Conservation (phyloP, 2,797 vertebrate species). For the Coendou prehensilis region DNA sequence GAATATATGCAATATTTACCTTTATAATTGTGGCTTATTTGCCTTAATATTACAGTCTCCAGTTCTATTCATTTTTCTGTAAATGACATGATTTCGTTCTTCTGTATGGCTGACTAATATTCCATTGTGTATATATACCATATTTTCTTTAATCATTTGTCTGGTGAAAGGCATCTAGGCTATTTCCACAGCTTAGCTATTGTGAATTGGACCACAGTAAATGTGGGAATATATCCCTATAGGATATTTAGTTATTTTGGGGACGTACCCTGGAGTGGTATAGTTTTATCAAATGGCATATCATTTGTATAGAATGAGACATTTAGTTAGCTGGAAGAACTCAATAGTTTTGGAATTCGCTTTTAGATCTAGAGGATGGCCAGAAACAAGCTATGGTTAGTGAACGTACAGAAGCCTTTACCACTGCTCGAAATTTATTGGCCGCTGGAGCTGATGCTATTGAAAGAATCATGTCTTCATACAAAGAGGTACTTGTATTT, state of each 20-base stretch:
- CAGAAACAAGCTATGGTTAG: slow-evolving; percentile 96
- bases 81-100: not conserved
- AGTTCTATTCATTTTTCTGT: not conserved
- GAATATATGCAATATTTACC: not conserved
- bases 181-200: not conserved
- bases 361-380: slow-evolving; percentile 94
- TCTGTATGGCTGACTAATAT: not conserved
- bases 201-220: too few relatives aligned
- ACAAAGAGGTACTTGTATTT: slow-evolving; percentile 95
- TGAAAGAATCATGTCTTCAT: slow-evolving; percentile 99
- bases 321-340: slow-evolving; percentile 60
- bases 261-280: not conserved
- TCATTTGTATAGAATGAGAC: slow-evolving; percentile 52
- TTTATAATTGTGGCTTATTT: not conserved
- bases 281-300: not conserved
- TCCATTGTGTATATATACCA: not conserved
- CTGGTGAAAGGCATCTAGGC: not conserved
- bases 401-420: slow-evolving; percentile 98
- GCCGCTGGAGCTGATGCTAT: slow-evolving; percentile 98
- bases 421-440: slow-evolving; percentile 97
- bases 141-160: not conserved
- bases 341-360: slow-evolving; percentile 57
- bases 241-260: not conserved
- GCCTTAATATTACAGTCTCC: not conserved
- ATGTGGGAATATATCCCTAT: not conserved